phyloP scores from a whole-genome alignment of 2,797 vertebrate genomes.

The Thamnophis elegans region DNA sequence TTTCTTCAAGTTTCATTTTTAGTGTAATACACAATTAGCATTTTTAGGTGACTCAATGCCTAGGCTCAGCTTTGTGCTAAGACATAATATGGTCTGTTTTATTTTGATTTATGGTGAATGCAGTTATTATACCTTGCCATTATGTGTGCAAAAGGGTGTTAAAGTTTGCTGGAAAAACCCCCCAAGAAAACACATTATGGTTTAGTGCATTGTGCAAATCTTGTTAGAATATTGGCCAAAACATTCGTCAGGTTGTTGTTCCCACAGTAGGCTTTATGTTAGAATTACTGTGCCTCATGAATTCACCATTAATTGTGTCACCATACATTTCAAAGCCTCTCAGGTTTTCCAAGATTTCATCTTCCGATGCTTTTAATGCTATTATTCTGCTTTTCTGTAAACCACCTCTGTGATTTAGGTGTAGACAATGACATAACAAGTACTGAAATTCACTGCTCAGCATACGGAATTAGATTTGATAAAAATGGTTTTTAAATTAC shows the following conservation, averaged over 20 bases:
- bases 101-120: neutral
- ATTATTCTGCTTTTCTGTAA: neutral
- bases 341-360: neutral
- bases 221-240: neutral
- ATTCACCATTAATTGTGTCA: neutral
- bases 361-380: neutral
- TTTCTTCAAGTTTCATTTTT: constrained; percentile 2
- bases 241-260: neutral
- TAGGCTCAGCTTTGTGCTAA: neutral
- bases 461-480: neutral
- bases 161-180: neutral
- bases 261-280: neutral
- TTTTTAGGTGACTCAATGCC: neutral
- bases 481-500: neutral
- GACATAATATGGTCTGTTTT: neutral
- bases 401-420: neutral
- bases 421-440: neutral
- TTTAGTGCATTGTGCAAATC: neutral
- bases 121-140: neutral
- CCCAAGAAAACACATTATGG: neutral
- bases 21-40: neutral
- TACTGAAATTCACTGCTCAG: neutral
- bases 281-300: neutral
- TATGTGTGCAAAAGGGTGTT: neutral
- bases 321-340: neutral